Base-by-base conservation (phyloP, 1,140 invertebrate genomes). In the Meloidogyne exigua region DNA sequence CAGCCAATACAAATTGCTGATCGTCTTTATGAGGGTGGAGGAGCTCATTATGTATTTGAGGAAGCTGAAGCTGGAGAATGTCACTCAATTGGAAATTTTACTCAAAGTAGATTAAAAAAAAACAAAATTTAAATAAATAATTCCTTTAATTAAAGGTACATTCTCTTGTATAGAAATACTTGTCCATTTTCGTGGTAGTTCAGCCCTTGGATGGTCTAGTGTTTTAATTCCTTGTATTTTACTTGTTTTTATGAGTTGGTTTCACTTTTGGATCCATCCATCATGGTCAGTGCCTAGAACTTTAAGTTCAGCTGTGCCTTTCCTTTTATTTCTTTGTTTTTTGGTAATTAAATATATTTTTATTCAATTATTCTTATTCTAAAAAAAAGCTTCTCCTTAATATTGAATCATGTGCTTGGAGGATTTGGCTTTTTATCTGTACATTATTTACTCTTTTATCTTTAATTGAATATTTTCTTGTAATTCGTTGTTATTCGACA, bases 261-360 rank as follows among this genome's bases (percentile, higher is more conserved):
- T 86, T 44, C 85, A 86, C 62, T 84, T 85, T 42, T 85, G 80
- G 80, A 75, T 85, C 63, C 84, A 85, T 69, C 49, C 39, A 23
- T 72, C 65, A 39, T 86, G 84, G 84, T 85, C 85, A 5, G 85
- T 86, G 13, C 85, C 85, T 3, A 81, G 85, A 57, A 83, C 82
- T 12, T 62, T 86, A 32, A 83, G 81, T 21, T 82, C 85, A 13
- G 80, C 82, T 23, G 62, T 84, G 32, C 85, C 85, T 18, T 85
- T 86, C 75, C 70, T 87, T 76, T 76, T 87, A 42, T 84, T 86
- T 65, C 73, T 84, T 49, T 64, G 70, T 15, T 62, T 87, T 39
- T 76, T 86, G 67, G 83, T 85, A 64, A 78, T 76, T 77, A 25
- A 11, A 15, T 49, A n/a, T 80, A 69, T n/a, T n/a, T 39, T 13